phyloP scores from a whole-genome alignment of 1,140 invertebrate species.

The Aphelenchoides besseyi region DNA sequence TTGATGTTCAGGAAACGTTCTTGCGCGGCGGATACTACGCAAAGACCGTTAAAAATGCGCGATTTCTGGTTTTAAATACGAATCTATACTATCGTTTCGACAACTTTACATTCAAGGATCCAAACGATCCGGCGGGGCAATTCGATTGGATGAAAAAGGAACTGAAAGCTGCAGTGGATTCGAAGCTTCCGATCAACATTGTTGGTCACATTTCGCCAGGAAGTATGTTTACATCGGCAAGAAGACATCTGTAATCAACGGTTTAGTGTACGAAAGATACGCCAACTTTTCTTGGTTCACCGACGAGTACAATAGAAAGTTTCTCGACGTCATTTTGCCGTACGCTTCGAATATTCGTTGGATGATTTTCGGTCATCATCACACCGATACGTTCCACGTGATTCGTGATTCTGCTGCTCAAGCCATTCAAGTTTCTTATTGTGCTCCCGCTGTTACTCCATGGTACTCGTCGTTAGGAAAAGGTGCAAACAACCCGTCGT shows the following conservation, averaged over 20 bases:
- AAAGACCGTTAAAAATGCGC: slow-evolving; percentile 23
- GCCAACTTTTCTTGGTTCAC: slow-evolving; percentile 48
- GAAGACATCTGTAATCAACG: slow-evolving; percentile 11
- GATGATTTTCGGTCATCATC: slow-evolving; percentile 61
- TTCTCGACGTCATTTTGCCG: slow-evolving; percentile 44
- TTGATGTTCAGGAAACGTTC: slow-evolving; percentile 50
- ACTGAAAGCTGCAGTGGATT: slow-evolving; percentile 35
- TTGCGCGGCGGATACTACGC: slow-evolving; percentile 55
- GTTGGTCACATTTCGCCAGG: slow-evolving; percentile 57
- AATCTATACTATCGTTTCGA: slow-evolving; percentile 57
- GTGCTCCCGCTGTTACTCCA: slow-evolving; percentile 36
- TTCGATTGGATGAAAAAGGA: slow-evolving; percentile 51
- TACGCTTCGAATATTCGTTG: slow-evolving; percentile 47
- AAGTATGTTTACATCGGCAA: slow-evolving; percentile 28
- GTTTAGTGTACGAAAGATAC: slow-evolving; percentile 46
- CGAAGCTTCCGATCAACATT: slow-evolving; percentile 41
- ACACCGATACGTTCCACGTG: slow-evolving; percentile 57
- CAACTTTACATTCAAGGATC: slow-evolving; percentile 42
- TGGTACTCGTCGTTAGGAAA: slow-evolving; percentile 25
- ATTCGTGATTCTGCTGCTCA: slow-evolving; percentile 30
- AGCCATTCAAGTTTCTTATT: slow-evolving; percentile 27
- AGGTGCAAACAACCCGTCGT: slow-evolving; percentile 38
- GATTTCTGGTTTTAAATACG: slow-evolving; percentile 54
- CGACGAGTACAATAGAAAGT: slow-evolving; percentile 48
- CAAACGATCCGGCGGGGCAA: slow-evolving; percentile 51